A percentile compares a stretch with the other conserved stretches of the same genome.
Conservation (phyloP, 2,888 invertebrate genomes). For the Odontocolon sp. region DNA sequence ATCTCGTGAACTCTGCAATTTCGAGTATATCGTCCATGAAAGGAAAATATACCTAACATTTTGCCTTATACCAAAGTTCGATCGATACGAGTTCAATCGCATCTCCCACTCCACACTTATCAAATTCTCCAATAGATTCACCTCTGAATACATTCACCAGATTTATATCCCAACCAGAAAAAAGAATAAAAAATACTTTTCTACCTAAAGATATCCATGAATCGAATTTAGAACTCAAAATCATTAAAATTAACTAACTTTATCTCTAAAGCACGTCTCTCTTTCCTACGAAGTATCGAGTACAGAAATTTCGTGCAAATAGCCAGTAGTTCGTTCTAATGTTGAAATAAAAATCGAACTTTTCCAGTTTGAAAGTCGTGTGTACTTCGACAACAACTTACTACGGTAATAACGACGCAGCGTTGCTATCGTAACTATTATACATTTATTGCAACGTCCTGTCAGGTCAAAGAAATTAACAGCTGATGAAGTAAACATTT, state of each 20-base stretch:
- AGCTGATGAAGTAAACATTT: constrained; percentile 5
- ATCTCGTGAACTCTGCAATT: background rate
- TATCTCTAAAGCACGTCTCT: background rate
- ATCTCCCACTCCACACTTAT: background rate
- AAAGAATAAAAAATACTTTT: background rate
- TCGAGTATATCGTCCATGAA: background rate
- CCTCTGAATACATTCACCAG: background rate
- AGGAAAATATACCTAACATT: no score
- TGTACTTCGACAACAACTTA: no score
- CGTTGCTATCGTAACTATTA: constrained; percentile 25
- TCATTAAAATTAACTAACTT: background rate
- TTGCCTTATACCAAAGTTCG: background rate
- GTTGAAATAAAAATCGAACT: background rate
- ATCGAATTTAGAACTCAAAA: background rate
- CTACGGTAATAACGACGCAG: background rate
- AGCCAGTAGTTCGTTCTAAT: background rate
- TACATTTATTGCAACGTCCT: constrained; percentile 23
- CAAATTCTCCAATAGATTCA: constrained; percentile 6
- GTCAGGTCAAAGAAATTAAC: constrained; percentile 28
- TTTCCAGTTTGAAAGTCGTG: no score
- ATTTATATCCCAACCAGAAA: background rate
- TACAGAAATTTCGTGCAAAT: background rate
- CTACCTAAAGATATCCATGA: no score
- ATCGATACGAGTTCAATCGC: background rate
- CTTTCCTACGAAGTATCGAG: background rate